Percentiles rank a stretch among this genome's conserved stretches.
phyloP scores from a whole-genome alignment of 2,113 vertebrate species.

The Crypturellus undulatus region DNA sequence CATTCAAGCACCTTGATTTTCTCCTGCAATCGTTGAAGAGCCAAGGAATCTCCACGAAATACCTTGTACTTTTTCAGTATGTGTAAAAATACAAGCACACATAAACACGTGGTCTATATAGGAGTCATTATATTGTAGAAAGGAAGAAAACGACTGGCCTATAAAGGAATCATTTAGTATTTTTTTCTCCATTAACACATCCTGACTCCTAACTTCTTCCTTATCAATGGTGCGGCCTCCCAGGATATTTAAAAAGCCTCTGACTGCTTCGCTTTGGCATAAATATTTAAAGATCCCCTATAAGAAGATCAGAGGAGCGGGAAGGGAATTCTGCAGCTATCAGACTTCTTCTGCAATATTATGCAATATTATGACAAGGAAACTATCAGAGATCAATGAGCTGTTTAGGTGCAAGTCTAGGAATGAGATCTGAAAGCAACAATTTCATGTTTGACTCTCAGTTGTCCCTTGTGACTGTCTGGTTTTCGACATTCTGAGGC shows the following conservation, averaged over 20 bases:
- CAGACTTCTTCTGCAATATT: not conserved
- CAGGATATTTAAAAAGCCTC: not conserved
- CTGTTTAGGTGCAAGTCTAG: not conserved
- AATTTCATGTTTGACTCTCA: not conserved
- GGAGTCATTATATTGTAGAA: not conserved
- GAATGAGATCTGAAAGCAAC: not conserved
- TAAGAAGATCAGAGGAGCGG: not conserved
- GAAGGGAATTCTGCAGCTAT: not conserved
- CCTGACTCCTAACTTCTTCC: not conserved
- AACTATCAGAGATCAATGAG: not conserved
- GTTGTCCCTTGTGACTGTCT: not conserved
- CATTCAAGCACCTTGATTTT: slow-evolving; percentile 52
- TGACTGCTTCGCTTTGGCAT: not conserved
- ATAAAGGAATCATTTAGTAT: not conserved
- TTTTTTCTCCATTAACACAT: not conserved
- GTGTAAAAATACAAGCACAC: not conserved
- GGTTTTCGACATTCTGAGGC: not conserved
- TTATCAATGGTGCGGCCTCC: not conserved
- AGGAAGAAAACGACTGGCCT: not conserved
- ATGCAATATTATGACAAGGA: not conserved
- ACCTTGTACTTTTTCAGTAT: not conserved
- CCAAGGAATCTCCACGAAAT: slow-evolving; percentile 19
- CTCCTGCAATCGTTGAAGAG: slow-evolving; percentile 9
- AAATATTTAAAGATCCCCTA: not conserved
- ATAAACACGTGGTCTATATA: not conserved